These are phyloP conservation scores for Mythimna albipuncta DNA, from an alignment of 2,888 invertebrate species.

Conservation along the genomic window DNA sequence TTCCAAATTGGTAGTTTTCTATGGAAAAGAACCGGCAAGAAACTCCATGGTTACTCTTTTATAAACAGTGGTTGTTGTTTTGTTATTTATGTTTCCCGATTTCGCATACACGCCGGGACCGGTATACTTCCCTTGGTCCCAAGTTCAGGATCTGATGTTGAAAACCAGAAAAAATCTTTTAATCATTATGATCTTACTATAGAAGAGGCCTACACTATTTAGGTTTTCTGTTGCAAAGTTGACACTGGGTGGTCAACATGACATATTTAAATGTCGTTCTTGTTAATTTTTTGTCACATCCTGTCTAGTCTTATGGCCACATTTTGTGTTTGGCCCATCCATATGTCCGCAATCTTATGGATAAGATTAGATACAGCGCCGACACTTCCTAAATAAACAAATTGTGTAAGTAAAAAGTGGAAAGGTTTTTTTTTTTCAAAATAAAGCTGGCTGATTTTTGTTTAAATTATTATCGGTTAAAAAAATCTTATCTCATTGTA, in stretches of 20 bases:
- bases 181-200: too few species aligned
- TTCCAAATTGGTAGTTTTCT: too few species aligned
- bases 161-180: too few species aligned
- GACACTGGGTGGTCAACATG: slow-evolving; percentile 42
- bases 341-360: slow-evolving; percentile 26
- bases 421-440: slow-evolving; percentile 15
- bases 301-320: slow-evolving; percentile 26
- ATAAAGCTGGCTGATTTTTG: slow-evolving; percentile 2
- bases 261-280: slow-evolving; percentile 10
- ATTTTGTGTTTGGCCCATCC: slow-evolving; percentile 24
- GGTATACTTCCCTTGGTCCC: too few species aligned
- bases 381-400: slow-evolving; percentile 48
- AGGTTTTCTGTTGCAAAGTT: not conserved
- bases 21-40: too few species aligned
- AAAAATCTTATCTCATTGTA: not conserved
- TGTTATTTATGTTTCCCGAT: too few species aligned
- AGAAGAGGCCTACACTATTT: too few species aligned
- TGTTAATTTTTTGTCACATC: slow-evolving; percentile 33
- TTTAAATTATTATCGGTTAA: not conserved
- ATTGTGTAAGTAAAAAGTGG: slow-evolving; percentile 14
- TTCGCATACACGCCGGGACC: too few species aligned
- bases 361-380: slow-evolving; percentile 30
- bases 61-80: too few species aligned
- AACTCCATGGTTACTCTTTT: too few species aligned
- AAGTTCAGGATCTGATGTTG: too few species aligned